These are phyloP conservation scores for Armadillidium nasatum DNA, from an alignment of 1,140 invertebrate species.

Conservation along the genomic window DNA sequence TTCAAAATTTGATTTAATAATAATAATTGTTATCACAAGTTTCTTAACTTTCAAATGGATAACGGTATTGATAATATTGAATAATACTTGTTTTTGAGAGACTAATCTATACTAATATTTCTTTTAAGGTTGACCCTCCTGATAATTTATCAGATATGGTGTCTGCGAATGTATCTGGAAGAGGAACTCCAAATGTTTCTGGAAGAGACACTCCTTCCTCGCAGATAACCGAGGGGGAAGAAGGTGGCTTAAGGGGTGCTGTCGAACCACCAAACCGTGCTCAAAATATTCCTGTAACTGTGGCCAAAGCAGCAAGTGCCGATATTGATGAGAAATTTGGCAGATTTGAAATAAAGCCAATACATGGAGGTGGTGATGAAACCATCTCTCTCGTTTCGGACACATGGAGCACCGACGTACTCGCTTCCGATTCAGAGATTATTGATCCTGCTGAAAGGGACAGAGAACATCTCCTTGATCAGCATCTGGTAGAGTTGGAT, in stretches of 20 bases:
- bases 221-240: constrained; percentile 52
- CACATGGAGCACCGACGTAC: constrained; percentile 94
- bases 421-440: constrained; percentile 90
- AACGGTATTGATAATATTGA: no score
- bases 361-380: constrained; percentile 80
- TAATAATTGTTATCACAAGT: no score
- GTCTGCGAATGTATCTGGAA: constrained; percentile 79
- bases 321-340: constrained; percentile 99
- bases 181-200: constrained; percentile 83
- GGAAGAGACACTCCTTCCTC: constrained; percentile 91
- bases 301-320: constrained; percentile 65
- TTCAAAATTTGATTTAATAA: no score
- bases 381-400: constrained; percentile 92
- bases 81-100: no score
- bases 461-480: constrained; percentile 34
- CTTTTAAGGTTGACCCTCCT: constrained; percentile 42
- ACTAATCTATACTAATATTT: not conserved
- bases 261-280: constrained; percentile 57
- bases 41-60: no score
- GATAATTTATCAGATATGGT: constrained; percentile 94
- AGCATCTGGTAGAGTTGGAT: constrained; percentile 37
- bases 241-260: constrained; percentile 40
- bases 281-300: constrained; percentile 56
- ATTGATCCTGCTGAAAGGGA: constrained; percentile 52
- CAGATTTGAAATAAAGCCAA: constrained; percentile 92